Base-by-base conservation (phyloP, 1,140 invertebrate genomes). In the Aphis craccivora region DNA sequence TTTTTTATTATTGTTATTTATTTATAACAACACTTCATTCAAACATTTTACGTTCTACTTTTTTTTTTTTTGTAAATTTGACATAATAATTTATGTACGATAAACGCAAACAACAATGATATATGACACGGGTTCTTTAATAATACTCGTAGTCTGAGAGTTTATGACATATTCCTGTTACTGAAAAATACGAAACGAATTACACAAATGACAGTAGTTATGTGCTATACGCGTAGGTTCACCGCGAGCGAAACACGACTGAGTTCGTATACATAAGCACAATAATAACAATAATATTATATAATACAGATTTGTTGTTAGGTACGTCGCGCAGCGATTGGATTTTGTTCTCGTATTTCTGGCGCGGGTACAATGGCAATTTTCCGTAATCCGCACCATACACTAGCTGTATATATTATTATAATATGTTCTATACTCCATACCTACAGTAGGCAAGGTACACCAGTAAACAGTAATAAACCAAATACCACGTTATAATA, bases 11-110 rank as follows among this genome's bases (percentile, higher is more conserved):
- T 45, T 45, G 45, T 45, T 45, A 45, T 40, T 30, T 30, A 25
- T 86, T 30, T n/a, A 86, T 30, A 86, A 45, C 40, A 86, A 86
- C 43, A 86, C 30, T 86, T 86, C 43, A 86, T 86, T 86, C 40
- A 45, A 86, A 86, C 18, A 45, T 86, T 45, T 45, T 43, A 30
- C 37, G 43, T 86, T 86, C 43, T 45, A n/a, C 23, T 76, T 84
- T 84, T 30, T 89, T 84, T 84, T 30, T 89, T 53, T 9, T 53
- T 35, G 20, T 25, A 25, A 37, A 53, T 48, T 89, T n/a, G 30
- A 51, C 45, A 88, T 53, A 53, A 89, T 89, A 89, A 89, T 89
- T 89, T 89, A 37, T 89, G n/a, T 35, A 53, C 51, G 87, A 87
- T 48, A 87, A 51, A 87, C n/a, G 40, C 18, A 89, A 25, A 55